These are phyloP conservation scores for Petromus typicus DNA, from an alignment of 2,113 vertebrate genomes.

Conservation along the genomic window DNA sequence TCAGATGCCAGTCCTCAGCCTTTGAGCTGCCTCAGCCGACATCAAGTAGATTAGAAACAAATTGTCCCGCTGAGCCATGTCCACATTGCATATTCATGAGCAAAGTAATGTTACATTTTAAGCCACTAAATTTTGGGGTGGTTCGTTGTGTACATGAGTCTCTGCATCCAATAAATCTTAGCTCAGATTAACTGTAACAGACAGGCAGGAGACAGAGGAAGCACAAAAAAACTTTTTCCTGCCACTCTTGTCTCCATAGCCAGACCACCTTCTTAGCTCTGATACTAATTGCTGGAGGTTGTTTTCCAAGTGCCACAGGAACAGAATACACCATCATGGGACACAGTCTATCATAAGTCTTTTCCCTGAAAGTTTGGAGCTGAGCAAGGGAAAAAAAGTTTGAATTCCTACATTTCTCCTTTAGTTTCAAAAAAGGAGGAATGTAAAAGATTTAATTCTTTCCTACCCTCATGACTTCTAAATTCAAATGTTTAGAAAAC, in stretches of 20 bases:
- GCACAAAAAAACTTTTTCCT: conserved; percentile 34
- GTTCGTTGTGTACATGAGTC: conserved; percentile 21
- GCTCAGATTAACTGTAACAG: not conserved
- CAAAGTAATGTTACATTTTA: conserved; percentile 43
- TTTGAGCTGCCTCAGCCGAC: conserved; percentile 26
- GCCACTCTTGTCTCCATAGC: conserved; percentile 1
- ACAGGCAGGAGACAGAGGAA: conserved; percentile 6
- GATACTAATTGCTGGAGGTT: not conserved
- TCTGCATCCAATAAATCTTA: conserved; percentile 33
- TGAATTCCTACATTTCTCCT: conserved; percentile 9
- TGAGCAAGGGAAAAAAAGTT: not conserved
- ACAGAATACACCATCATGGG: not conserved
- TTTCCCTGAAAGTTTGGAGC: conserved; percentile 42
- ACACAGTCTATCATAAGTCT: not conserved
- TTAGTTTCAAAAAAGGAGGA: conserved; percentile 16
- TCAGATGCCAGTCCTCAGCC: conserved; percentile 30
- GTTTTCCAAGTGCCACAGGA: conserved; percentile 31
- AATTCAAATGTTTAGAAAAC: conserved; percentile 31
- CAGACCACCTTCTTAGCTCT: not conserved
- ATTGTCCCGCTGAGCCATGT: not conserved
- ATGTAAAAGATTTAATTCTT: conserved; percentile 26
- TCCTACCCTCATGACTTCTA: not conserved
- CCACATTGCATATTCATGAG: conserved; percentile 38
- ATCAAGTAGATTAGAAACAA: conserved; percentile 42
- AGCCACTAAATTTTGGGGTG: conserved; percentile 31